Conservation (phyloP, 2,113 vertebrate species). For the Melierax canorus region DNA sequence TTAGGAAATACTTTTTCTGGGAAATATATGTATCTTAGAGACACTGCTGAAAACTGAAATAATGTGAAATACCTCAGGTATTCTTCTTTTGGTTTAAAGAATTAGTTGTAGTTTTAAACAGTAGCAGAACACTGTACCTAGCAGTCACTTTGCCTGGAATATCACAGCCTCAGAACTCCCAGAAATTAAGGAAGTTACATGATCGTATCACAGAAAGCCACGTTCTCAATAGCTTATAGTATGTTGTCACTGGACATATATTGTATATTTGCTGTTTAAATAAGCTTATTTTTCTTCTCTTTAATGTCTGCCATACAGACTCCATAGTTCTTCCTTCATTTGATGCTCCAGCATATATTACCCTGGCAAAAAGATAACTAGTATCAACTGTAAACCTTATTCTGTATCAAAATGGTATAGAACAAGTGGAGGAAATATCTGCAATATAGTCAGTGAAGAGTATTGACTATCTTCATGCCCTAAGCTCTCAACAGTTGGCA, state of each 20-base stretch:
- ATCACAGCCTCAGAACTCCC: neutral
- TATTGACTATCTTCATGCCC: neutral
- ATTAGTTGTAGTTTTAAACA: neutral
- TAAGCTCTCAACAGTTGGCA: neutral
- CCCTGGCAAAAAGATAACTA: neutral
- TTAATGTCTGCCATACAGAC: neutral
- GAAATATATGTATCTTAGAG: neutral
- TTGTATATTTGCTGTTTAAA: neutral
- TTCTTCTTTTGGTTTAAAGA: neutral
- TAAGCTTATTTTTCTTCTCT: neutral
- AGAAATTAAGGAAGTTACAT: neutral
- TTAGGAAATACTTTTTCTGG: neutral
- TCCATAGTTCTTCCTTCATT: neutral
- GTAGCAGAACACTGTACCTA: neutral
- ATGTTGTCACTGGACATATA: neutral
- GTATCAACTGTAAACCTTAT: neutral
- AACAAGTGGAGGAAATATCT: neutral
- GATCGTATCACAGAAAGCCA: neutral
- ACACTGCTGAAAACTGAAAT: neutral
- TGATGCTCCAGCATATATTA: neutral
- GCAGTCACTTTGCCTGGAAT: neutral
- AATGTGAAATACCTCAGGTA: neutral
- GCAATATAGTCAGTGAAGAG: neutral
- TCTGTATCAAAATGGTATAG: neutral
- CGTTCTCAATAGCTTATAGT: neutral